phyloP scores from a whole-genome alignment of 2,888 invertebrate genomes.

The Drosophila robusta region DNA sequence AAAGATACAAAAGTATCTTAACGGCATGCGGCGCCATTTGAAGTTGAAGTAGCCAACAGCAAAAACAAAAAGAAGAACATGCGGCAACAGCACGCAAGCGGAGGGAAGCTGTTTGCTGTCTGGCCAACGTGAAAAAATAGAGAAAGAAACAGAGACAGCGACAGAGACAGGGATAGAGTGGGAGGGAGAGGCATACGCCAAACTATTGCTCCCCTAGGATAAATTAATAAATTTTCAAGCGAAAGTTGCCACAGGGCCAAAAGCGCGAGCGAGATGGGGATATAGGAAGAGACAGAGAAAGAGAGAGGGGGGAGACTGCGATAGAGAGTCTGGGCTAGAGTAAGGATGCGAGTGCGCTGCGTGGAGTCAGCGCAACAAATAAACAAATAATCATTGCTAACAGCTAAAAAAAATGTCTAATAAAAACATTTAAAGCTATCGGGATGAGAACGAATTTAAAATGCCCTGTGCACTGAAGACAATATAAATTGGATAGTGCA shows the following conservation, averaged over 20 bases:
- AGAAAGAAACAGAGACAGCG: conserved; percentile 1
- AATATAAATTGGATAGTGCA: too few species aligned
- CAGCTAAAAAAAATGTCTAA: conserved; percentile 15
- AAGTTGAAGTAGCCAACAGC: conserved; percentile 63
- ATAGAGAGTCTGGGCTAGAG: neutral
- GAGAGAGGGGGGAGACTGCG: neutral
- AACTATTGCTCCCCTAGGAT: conserved; percentile 79
- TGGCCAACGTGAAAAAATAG: conserved; percentile 33
- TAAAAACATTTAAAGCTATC: neutral
- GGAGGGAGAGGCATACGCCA: conserved; percentile 43
- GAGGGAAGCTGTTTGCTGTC: conserved; percentile 61
- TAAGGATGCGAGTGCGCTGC: neutral
- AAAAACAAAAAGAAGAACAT: conserved; percentile 7
- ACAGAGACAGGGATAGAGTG: neutral
- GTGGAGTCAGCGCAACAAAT: conserved; percentile 46
- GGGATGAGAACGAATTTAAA: neutral
- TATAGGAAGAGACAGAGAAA: neutral
- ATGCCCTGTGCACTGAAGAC: neutral
- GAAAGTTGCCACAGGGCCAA: conserved; percentile 56
- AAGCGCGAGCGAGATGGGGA: conserved; percentile 1
- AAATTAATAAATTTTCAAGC: conserved; percentile 77
- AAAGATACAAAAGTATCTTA: conserved; percentile 70
- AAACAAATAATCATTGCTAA: conserved; percentile 51
- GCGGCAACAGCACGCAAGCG: conserved; percentile 12
- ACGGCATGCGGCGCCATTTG: conserved; percentile 70